Conservation (phyloP, 2,113 vertebrate species). For the Pipra filicauda region DNA sequence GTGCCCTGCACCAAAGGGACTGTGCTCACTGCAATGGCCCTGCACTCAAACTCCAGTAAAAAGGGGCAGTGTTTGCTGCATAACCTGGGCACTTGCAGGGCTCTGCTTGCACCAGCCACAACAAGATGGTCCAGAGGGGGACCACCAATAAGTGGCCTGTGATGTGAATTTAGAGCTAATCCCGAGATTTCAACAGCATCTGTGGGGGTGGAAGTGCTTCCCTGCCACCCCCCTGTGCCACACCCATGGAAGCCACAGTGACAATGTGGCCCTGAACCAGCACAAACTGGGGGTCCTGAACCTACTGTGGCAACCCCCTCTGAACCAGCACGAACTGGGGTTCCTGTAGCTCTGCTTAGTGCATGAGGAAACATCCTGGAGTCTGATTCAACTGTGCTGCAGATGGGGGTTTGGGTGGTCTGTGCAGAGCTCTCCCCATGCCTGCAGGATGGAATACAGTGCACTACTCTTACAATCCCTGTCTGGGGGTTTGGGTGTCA, state of each 20-base stretch:
- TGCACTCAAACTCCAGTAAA: not conserved
- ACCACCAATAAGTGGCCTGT: not conserved
- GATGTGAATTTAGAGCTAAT: not conserved
- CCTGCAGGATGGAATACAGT: not conserved
- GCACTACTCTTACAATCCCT: rapidly evolving
- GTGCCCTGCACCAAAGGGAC: not conserved
- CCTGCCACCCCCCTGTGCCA: not conserved
- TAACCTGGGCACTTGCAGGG: not conserved
- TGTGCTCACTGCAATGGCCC: rapidly evolving
- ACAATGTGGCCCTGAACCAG: not conserved
- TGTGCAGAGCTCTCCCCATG: not conserved
- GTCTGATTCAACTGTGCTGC: not conserved
- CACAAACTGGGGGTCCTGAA: not conserved
- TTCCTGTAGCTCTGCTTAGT: not conserved
- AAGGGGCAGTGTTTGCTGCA: not conserved
- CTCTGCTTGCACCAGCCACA: not conserved
- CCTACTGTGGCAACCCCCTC: not conserved
- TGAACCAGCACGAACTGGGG: not conserved
- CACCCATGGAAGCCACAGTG: not conserved
- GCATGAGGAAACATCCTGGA: not conserved
- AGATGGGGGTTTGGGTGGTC: not conserved
- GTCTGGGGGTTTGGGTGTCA: not conserved
- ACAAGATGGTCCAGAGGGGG: not conserved
- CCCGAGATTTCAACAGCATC: not conserved
- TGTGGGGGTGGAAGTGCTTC: not conserved